phyloP scores from a whole-genome alignment of 2,797 vertebrate species.

The Halcyon leucocephala region DNA sequence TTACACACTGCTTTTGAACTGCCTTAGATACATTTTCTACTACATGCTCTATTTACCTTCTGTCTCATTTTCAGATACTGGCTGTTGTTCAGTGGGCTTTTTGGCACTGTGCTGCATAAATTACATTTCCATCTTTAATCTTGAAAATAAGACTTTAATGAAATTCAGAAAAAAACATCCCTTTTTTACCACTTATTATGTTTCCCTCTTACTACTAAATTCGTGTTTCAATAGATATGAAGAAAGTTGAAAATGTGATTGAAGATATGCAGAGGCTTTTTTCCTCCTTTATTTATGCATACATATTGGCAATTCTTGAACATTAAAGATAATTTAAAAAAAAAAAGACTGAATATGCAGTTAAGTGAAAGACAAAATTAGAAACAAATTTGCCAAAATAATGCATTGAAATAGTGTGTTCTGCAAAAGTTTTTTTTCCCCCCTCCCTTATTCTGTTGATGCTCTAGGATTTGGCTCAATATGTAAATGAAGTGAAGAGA shows the following conservation, averaged over 20 bases:
- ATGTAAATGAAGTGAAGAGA: slow-evolving; percentile 99
- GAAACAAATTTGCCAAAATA: background rate
- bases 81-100: background rate
- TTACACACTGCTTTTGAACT: background rate
- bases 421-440: background rate
- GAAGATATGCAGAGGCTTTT: background rate
- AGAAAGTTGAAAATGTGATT: background rate
- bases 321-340: rapidly evolving
- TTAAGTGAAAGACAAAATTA: background rate
- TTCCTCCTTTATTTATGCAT: background rate
- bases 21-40: background rate
- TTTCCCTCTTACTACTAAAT: background rate
- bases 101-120: background rate
- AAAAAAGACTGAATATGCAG: background rate
- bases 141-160: background rate
- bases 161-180: background rate
- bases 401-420: background rate
- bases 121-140: background rate
- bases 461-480: slow-evolving; percentile 95
- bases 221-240: background rate
- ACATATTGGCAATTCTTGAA: background rate
- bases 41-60: background rate
- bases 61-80: background rate
- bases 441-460: background rate
- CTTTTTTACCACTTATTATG: background rate